A percentile compares a stretch with the other conserved stretches of the same genome.
phyloP scores from a whole-genome alignment of 92 coral and sea anemone species.

The Epizoanthus ramosus region DNA sequence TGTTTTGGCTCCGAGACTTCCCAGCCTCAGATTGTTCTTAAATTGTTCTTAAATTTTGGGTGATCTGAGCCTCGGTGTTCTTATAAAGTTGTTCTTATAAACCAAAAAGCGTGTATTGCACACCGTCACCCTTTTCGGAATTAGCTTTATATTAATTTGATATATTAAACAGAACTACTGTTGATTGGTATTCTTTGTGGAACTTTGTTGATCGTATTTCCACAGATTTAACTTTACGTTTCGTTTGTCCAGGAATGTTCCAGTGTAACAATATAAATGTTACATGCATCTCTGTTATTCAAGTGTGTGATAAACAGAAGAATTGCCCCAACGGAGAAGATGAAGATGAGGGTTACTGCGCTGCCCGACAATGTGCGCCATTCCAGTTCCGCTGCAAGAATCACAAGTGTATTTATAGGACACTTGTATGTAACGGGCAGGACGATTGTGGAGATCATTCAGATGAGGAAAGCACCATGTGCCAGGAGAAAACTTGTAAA shows the following conservation, averaged over 20 bases:
- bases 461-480: conserved; percentile 64
- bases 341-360: conserved; percentile 66
- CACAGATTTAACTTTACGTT: no score
- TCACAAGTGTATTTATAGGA: conserved; percentile 66
- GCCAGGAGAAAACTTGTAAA: conserved; percentile 63
- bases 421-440: conserved; percentile 68
- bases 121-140: no score
- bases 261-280: conserved; percentile 66
- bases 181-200: no score
- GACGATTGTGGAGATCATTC: conserved; percentile 81
- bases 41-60: no score
- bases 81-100: no score
- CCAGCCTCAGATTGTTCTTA: no score
- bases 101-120: no score
- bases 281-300: conserved; percentile 74
- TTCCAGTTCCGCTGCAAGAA: conserved; percentile 84
- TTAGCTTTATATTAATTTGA: no score
- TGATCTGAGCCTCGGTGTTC: no score
- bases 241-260: conserved; percentile 63
- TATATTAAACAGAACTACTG: no score
- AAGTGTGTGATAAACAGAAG: conserved; percentile 75
- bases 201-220: no score
- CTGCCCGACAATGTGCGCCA: conserved; percentile 61
- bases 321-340: conserved; percentile 76
- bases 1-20: no score